phyloP scores from a whole-genome alignment of 2,888 invertebrate species.

The Torymus aiolomorphi region DNA sequence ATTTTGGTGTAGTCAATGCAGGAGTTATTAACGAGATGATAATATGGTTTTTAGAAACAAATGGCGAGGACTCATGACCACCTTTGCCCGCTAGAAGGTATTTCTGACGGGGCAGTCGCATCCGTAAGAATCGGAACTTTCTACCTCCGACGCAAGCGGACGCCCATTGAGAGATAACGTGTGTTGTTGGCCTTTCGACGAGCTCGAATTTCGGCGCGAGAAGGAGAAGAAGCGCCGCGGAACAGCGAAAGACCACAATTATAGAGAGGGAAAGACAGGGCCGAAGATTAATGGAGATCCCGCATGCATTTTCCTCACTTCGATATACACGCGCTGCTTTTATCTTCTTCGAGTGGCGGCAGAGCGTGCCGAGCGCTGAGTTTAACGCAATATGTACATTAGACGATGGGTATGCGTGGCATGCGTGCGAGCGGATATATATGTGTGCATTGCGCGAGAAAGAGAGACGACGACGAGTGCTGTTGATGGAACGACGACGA shows the following conservation, averaged over 20 bases:
- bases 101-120: slow-evolving; percentile 61
- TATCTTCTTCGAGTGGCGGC: slow-evolving; percentile 8
- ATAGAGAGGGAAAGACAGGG: slow-evolving; percentile 2
- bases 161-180: slow-evolving; percentile 26
- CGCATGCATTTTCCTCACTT: slow-evolving; percentile 24
- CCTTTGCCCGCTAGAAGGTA: slow-evolving; percentile 66
- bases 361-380: slow-evolving; percentile 16
- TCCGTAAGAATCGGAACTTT: slow-evolving; percentile 52
- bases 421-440: background rate
- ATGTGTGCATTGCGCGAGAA: background rate
- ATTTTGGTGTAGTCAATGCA: too few species aligned
- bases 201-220: background rate
- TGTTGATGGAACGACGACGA: too few species aligned
- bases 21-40: background rate
- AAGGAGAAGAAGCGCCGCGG: background rate
- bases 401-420: background rate
- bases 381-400: slow-evolving; percentile 30
- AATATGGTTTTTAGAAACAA: slow-evolving; percentile 61
- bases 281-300: slow-evolving; percentile 7
- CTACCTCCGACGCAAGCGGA: slow-evolving; percentile 44
- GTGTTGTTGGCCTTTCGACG: slow-evolving; percentile 31
- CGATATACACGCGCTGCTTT: slow-evolving; percentile 19
- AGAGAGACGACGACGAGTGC: background rate
- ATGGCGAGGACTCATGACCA: slow-evolving; percentile 66
- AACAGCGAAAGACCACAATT: slow-evolving; percentile 5